Evolutionary conservation across 2,797 vertebrate genomes (phyloP), one percentile per base, ranked within the genome.

Genomic region (Podargus strigoides): DNA sequence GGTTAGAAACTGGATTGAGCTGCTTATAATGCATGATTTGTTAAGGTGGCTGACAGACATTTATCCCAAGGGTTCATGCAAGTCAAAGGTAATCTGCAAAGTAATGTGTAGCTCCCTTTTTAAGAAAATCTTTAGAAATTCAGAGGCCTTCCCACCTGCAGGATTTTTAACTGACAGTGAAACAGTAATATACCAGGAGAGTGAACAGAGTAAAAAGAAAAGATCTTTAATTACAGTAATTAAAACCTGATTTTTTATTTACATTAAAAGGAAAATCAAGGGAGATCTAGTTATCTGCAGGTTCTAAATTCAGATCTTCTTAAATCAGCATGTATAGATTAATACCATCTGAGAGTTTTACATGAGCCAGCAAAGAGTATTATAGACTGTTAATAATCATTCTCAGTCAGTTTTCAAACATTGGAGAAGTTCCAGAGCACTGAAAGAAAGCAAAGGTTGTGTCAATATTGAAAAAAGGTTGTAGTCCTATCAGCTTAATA

Each of bases 291-390:
- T 80, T 95, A 91, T 60, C 28, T 87, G 47, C 37, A 64, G 9
- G 24, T 80, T 92, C 87, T 92, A 92, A 87, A 89, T 82, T 95
- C 93, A 92, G 55, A 66, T 37, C 63, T 78, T 75, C 70, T 89
- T 87, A 96, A 89, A 94, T 89, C 80, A 92, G 74, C 44, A 67
- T 12, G 44, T 87, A 66, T 44, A 70, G 60, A 82, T 92, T 93
- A 87, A 89, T 93, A 75, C 90, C 63, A 82, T 82, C 30, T 52
- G 87, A 44, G 59, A 87, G 26, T 90, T 89, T 82, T 73, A 69
- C 82, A 89, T 63, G 78, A 95, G 73, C 49, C 69, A 83, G 68
- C 9, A 73, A 87, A 82, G 63, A 90, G 67, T 50, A 47, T 81
- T 88, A 53, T 53, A 41, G 52, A 55, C 37, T 60, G 75, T 87